Evolutionary conservation across 1,140 invertebrate genomes (phyloP).

Genomic region (Notospermus geniculatus): DNA sequence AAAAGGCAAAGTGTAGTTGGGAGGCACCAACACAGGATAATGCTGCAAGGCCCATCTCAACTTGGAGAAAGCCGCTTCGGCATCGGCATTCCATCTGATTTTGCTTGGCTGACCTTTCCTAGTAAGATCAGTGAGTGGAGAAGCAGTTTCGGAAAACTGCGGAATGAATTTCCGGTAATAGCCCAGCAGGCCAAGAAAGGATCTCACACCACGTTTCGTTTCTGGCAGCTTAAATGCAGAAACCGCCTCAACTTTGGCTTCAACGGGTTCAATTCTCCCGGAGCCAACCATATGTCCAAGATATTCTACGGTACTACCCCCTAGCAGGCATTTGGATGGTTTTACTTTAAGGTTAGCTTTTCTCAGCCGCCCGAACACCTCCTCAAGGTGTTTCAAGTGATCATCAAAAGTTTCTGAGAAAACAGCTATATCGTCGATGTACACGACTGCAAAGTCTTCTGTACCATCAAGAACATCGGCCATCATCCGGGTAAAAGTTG

Average conservation of each 20-base stretch:
- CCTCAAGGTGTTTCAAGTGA: too few relatives aligned
- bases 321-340: too few relatives aligned
- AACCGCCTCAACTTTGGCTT: constrained; percentile 26
- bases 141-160: constrained; percentile 51
- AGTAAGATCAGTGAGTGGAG: constrained; percentile 42
- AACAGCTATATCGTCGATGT: too few relatives aligned
- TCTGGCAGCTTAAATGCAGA: constrained; percentile 23
- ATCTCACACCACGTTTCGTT: constrained; percentile 32
- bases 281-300: constrained; percentile 24
- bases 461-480: too few relatives aligned
- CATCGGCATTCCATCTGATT: constrained; percentile 42
- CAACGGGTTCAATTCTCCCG: constrained; percentile 17
- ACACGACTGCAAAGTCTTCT: too few relatives aligned
- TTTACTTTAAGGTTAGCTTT: too few relatives aligned
- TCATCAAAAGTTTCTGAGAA: too few relatives aligned
- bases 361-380: too few relatives aligned
- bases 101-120: constrained; percentile 26
- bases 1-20: constrained; percentile 44
- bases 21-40: constrained; percentile 33
- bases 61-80: constrained; percentile 37
- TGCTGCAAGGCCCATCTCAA: constrained; percentile 34
- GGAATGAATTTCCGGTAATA: constrained; percentile 47
- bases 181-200: constrained; percentile 35
- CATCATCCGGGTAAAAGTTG: too few relatives aligned
- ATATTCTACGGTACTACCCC: constrained; percentile 10